Evolutionary conservation across 2,113 vertebrate genomes (phyloP).

Genomic region (Willisornis vidua): DNA sequence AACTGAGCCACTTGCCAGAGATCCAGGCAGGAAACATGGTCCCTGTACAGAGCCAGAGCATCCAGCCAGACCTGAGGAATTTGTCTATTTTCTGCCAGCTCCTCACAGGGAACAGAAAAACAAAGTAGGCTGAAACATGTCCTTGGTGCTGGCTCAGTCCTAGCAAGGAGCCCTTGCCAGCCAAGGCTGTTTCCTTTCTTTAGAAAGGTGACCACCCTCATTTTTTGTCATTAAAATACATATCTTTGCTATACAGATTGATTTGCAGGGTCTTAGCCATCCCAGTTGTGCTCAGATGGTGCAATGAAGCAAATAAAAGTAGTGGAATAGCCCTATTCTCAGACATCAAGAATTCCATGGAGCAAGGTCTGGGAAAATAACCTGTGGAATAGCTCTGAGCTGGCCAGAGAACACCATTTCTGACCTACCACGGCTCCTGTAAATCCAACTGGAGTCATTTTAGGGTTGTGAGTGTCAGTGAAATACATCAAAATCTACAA

Average conservation of each 20-base stretch:
- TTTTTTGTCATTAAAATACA: neutral
- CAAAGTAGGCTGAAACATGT: neutral
- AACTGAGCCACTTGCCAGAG: neutral
- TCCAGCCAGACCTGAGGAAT: slow-evolving; percentile 34
- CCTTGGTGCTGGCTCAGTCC: neutral
- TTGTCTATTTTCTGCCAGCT: slow-evolving; percentile 43
- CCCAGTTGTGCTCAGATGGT: neutral
- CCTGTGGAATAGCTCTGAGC: neutral
- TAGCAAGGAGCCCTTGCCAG: neutral
- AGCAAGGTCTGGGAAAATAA: neutral
- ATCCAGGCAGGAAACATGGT: slow-evolving; percentile 37
- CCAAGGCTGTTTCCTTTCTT: neutral
- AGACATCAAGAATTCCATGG: neutral
- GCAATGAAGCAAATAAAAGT: neutral
- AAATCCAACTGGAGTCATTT: neutral
- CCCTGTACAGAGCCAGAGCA: neutral
- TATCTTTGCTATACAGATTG: neutral
- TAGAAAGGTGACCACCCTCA: neutral
- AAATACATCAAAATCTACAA: neutral
- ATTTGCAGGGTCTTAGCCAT: neutral
- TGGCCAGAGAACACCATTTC: neutral
- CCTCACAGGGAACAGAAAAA: slow-evolving; percentile 21
- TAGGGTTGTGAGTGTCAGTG: neutral
- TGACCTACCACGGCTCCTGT: neutral
- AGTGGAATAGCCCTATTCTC: neutral